Percentiles rank a stretch among this genome's conserved stretches.
phyloP scores from a whole-genome alignment of 92 coral and sea anemone species.

The Galaxea fascicularis region DNA sequence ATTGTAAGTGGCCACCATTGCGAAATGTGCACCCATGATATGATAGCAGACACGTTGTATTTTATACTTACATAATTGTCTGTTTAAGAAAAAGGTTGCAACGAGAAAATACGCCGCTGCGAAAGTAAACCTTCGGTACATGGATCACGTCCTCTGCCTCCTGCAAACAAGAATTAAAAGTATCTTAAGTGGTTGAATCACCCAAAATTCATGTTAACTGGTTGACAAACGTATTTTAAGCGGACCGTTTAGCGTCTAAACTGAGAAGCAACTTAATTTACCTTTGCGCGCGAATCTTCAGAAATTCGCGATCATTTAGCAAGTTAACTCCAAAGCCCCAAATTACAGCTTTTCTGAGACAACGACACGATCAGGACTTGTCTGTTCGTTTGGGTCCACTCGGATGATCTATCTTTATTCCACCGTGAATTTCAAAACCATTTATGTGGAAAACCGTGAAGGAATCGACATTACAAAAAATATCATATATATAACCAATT shows the following conservation, averaged over 20 bases:
- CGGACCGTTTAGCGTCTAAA: background rate
- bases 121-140: background rate
- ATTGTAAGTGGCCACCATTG: background rate
- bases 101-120: background rate
- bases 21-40: background rate
- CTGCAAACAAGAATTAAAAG: background rate
- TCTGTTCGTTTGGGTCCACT: background rate
- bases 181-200: background rate
- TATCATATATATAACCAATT: background rate
- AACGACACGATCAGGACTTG: no score
- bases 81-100: background rate
- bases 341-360: no score
- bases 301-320: background rate
- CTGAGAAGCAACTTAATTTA: background rate
- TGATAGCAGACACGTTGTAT: background rate
- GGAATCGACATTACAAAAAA: no score
- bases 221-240: background rate
- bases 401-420: background rate
- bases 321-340: no score
- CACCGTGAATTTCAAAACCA: background rate
- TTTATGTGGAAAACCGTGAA: no score
- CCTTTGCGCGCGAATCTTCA: conserved; percentile 1
- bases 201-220: background rate
- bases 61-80: conserved; percentile 30
- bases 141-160: conserved; percentile 13